Percentiles rank a stretch among this genome's conserved stretches.
Conservation (phyloP, 2,888 invertebrate genomes). For the Drosophila pseudotalamancana region DNA sequence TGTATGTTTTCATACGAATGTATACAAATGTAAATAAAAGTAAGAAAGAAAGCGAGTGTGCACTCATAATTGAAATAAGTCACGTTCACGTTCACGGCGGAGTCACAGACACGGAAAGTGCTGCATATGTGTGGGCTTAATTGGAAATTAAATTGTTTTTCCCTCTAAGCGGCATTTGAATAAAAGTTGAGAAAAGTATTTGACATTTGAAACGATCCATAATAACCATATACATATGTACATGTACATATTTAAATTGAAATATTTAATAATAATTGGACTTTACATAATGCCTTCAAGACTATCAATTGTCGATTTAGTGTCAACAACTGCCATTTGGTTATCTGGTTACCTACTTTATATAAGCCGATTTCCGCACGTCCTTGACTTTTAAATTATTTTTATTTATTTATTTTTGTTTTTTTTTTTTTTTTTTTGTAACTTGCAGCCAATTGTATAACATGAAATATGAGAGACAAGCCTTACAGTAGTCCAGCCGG, state of each 20-base stretch:
- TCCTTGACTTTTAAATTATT: conserved; percentile 62
- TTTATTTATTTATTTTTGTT: too few species aligned
- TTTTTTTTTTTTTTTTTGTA: conserved; percentile 16
- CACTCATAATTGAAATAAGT: conserved; percentile 55
- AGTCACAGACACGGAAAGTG: conserved; percentile 22
- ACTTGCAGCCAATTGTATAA: conserved; percentile 47
- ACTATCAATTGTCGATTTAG: conserved; percentile 38
- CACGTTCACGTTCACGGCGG: conserved; percentile 64
- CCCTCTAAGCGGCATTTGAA: not conserved
- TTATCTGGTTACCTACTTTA: conserved; percentile 32
- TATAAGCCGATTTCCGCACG: conserved; percentile 61
- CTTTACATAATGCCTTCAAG: conserved; percentile 19
- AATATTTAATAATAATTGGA: conserved; percentile 7
- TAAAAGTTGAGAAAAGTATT: not conserved
- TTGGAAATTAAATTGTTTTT: conserved; percentile 22
- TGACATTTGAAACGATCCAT: too few species aligned
- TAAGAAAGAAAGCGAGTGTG: conserved; percentile 65
- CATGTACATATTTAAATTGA: too few species aligned
- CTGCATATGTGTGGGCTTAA: conserved; percentile 9
- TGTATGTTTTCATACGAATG: not conserved
- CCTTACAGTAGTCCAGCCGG: conserved; percentile 16
- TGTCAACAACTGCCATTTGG: conserved; percentile 32
- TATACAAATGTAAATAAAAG: conserved; percentile 12
- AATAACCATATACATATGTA: too few species aligned
- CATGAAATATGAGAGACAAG: conserved; percentile 58